Evolutionary conservation across 2,888 invertebrate species (phyloP), one percentile per base, ranked within the genome.

Genomic region (Ectemnius continuus): DNA sequence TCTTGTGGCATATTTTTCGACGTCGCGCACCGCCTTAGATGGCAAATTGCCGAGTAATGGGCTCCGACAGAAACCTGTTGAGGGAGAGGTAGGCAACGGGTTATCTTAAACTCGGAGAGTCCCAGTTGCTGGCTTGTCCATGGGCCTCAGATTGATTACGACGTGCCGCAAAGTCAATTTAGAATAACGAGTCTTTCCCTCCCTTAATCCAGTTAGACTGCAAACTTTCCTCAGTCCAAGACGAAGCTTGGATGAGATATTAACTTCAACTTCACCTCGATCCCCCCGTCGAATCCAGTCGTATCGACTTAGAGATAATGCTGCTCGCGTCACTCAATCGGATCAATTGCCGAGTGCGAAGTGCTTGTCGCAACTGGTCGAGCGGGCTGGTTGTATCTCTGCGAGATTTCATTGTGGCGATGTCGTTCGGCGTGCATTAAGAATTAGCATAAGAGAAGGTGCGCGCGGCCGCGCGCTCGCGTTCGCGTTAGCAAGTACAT

Each of bases 21-120:
- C 23, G 52, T 20, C 20, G 18, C 20, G 18, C 45, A 57, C 63
- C 61, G 28, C 16, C 20, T 20, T 36, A 46, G 63, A 28, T 62
- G 45, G 59, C 18, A 62, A 68, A 75, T 58, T 59, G 60, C 16
- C 23, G 13, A 28, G 62, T 52, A 62, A 69, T 67, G 23, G 36
- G 64, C 16, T 60, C 20, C 18, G 48, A 59, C 58, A 62, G 61
- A 36, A 56, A 74, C 71, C 72, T 74, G 75, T 80, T 78, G 73
- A 80, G 66, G 23, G 68, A 77, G 73, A 80, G 63, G 1, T 66
- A 77, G 48, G 13, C 13, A 59, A 11, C 23, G 26, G 16, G 48
- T 59, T 18, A 59, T 65, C 23, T 65, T n/a, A 36, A 36, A 36
- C 36, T 36, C 36, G 6, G 56, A 46, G 56, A 46, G 56, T 57